Evolutionary conservation across 2,888 invertebrate species (phyloP).

Genomic region (Drosophila gaucha): DNA sequence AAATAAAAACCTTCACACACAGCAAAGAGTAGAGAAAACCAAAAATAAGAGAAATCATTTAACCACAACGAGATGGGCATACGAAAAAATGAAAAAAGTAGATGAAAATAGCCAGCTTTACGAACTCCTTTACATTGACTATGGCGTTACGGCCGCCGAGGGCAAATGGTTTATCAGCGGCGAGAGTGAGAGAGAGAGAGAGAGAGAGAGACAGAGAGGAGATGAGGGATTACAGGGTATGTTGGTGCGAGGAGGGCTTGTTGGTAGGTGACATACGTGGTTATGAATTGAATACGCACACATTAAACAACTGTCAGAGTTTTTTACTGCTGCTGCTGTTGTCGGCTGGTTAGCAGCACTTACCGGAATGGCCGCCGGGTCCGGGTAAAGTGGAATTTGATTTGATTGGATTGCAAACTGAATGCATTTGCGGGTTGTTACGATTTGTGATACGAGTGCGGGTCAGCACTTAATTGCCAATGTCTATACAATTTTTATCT

Average conservation of each 20-base stretch:
- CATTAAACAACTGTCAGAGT: conserved; percentile 66
- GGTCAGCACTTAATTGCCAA: conserved; percentile 49
- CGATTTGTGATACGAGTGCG: conserved; percentile 59
- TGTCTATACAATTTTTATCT: conserved; percentile 27
- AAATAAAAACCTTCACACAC: conserved; percentile 42
- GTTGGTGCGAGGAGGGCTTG: neutral
- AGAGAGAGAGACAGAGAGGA: neutral
- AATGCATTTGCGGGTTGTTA: conserved; percentile 40
- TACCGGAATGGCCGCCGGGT: conserved; percentile 33
- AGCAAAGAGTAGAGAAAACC: neutral
- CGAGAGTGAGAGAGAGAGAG: neutral
- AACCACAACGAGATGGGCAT: conserved; percentile 59
- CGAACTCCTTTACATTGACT: conserved; percentile 39
- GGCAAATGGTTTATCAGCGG: conserved; percentile 1
- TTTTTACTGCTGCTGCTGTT: conserved; percentile 4
- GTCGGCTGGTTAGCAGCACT: conserved; percentile 23
- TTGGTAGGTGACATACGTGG: conserved; percentile 53
- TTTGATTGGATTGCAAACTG: conserved; percentile 77
- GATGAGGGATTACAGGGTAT: conserved; percentile 7
- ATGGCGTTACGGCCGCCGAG: conserved; percentile 6
- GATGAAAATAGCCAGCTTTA: neutral
- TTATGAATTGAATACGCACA: conserved; percentile 74
- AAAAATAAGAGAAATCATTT: conserved; percentile 57
- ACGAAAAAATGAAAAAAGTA: neutral
- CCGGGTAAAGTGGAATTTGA: conserved; percentile 69